Base-by-base conservation (phyloP, 2,888 invertebrate species). In the Scaptomyza cyrtandrae region DNA sequence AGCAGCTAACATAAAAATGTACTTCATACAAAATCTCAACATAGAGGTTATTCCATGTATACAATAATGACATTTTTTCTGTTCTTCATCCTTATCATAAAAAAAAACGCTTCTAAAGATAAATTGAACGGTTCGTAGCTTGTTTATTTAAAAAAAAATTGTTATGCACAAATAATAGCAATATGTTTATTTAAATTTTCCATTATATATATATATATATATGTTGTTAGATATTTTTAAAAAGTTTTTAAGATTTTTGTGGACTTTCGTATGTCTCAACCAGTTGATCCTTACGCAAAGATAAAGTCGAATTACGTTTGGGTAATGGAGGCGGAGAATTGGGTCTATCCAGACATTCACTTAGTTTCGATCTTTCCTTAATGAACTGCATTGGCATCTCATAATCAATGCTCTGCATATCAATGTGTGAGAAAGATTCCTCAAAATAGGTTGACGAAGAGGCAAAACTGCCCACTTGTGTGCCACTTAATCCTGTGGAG, bases 321-420 rank as follows among this genome's bases (percentile, higher is more conserved):
- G 91, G 91, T 49, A 91, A 57, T 1, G 91, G 91, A 13, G 91
- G 91, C 10, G 91, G 91, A 6, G 86, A 80, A 6, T 58, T 62
- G 0, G 89, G 89, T 48, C 80, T 84, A 24, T 60, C 78, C 4
- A 71, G 71, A 49, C 78, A 79, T 11, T 69, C 68, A 24, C 83
- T 86, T 1, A 71, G 54, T 1, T 73, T 71, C 27, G 75, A 79
- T 24, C 67, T 69, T 16, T 81, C 66, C 6, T 2, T 10, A 24
- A 71, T 74, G n/a, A 78, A 81, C 19, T 48, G 50, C 24, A 73
- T 85, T 0, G 81, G 85, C 71, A 81, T 64, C 57, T 82, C 81
- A 27, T 90, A 90, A 9, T 80, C 81, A 39, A 82, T 81, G 10
- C 66, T 57, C n/a, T 55, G 50, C 9, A 49, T 65, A 10, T 56